Evolutionary conservation across 1,140 invertebrate species (phyloP).

Genomic region (Zaprionus kolodkinae): DNA sequence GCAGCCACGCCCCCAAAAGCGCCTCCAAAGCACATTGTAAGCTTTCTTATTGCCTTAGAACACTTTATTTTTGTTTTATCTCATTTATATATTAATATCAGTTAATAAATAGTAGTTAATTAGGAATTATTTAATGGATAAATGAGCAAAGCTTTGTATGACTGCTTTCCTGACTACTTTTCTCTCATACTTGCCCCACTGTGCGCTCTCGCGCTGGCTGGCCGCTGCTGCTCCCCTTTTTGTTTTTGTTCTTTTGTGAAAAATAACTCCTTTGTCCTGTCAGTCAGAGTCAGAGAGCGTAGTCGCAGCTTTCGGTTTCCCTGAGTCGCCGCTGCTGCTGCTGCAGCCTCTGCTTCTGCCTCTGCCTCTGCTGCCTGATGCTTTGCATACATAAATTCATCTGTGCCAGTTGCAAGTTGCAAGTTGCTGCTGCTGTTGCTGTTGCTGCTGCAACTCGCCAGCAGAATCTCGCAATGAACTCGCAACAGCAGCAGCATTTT

Average conservation of each 20-base stretch:
- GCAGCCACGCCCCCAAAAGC: too few species aligned
- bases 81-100: too few species aligned
- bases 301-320: slow-evolving; percentile 66
- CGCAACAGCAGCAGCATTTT: slow-evolving; percentile 40
- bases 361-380: slow-evolving; percentile 36
- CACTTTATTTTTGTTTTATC: too few species aligned
- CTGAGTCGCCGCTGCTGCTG: slow-evolving; percentile 26
- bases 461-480: slow-evolving; percentile 32
- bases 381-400: slow-evolving; percentile 79
- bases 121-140: too few species aligned
- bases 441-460: slow-evolving; percentile 5
- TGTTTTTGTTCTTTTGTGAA: slow-evolving; percentile 78
- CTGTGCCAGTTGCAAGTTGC: slow-evolving; percentile 57
- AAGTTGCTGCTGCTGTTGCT: slow-evolving; percentile 25
- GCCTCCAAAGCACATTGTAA: too few species aligned
- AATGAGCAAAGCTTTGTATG: too few species aligned
- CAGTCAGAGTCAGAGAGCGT: slow-evolving; percentile 56
- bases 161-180: too few species aligned
- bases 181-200: background rate
- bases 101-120: too few species aligned
- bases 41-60: too few species aligned
- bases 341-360: slow-evolving; percentile 6
- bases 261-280: slow-evolving; percentile 81
- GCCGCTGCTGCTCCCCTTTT: slow-evolving; percentile 34
- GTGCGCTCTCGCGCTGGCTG: background rate